Evolutionary conservation across 2,797 vertebrate species (phyloP).

Genomic region (Merluccius polli): DNA sequence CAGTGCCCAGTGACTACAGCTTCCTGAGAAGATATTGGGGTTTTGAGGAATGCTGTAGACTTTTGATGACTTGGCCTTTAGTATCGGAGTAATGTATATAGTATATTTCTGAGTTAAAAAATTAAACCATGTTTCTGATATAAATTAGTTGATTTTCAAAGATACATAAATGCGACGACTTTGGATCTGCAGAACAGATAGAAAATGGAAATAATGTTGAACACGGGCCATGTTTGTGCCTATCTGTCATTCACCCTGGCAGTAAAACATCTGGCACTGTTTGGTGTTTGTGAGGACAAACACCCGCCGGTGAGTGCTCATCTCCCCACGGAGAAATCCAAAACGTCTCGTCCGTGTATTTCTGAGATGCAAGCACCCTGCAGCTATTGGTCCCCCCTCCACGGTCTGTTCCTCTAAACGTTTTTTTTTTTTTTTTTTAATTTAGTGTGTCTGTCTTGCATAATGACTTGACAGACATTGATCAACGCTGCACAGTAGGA

Average conservation of each 20-base stretch:
- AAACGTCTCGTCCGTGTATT: conserved; percentile 26
- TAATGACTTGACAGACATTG: conserved; percentile 47
- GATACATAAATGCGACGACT: neutral
- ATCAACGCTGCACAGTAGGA: conserved; percentile 32
- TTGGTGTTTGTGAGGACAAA: too few relatives aligned
- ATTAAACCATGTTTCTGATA: neutral
- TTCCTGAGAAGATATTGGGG: neutral
- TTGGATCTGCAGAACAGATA: neutral
- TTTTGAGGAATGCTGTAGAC: neutral
- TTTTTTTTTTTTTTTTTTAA: conserved; percentile 24
- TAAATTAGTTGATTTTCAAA: neutral
- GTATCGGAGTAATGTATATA: too few relatives aligned
- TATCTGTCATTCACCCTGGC: neutral
- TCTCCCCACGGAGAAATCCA: neutral
- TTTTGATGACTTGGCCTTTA: too few relatives aligned
- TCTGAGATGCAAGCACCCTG: conserved; percentile 25
- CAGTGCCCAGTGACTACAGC: neutral
- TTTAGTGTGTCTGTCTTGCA: conserved; percentile 49
- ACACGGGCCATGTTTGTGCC: neutral
- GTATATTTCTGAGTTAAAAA: neutral
- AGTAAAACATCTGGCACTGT: neutral
- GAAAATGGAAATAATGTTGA: neutral
- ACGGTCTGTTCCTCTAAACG: conserved; percentile 35
- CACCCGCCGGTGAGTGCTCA: neutral
- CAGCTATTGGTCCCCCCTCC: conserved; percentile 24